Conservation (phyloP, 2,888 invertebrate species). For the Carpatolechia fugitivella region DNA sequence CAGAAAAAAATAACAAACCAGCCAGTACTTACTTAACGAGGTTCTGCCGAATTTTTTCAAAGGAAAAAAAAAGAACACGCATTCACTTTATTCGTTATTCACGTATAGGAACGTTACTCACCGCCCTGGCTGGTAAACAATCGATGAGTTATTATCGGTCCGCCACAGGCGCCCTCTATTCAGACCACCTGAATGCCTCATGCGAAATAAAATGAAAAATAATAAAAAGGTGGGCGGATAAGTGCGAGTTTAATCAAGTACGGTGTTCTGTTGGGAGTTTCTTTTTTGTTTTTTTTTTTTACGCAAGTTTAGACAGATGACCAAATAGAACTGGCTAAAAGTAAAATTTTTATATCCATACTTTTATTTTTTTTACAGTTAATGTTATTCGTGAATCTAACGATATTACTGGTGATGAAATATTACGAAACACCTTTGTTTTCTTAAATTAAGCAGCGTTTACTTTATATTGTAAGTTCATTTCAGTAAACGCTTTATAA, state of each 20-base stretch:
- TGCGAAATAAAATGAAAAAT: constrained; percentile 50
- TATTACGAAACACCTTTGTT: too few relatives aligned
- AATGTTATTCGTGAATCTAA: too few relatives aligned
- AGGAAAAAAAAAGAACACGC: constrained; percentile 4
- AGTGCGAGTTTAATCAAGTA: not conserved
- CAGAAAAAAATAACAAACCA: not conserved
- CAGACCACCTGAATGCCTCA: constrained; percentile 34
- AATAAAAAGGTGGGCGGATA: constrained; percentile 33
- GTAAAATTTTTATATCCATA: too few relatives aligned
- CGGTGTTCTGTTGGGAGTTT: too few relatives aligned
- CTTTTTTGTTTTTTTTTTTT: too few relatives aligned
- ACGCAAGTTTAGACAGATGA: too few relatives aligned
- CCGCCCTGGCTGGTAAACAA: constrained; percentile 61
- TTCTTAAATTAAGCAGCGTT: too few relatives aligned
- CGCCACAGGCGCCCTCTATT: constrained; percentile 50
- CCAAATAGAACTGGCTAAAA: too few relatives aligned
- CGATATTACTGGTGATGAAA: too few relatives aligned
- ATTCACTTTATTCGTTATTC: constrained; percentile 1
- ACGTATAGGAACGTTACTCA: constrained; percentile 29
- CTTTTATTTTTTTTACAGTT: too few relatives aligned
- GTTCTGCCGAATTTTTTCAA: not conserved
- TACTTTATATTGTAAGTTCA: too few relatives aligned
- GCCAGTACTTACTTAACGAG: not conserved
- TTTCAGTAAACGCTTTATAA: too few relatives aligned
- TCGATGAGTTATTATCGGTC: constrained; percentile 75